Percentiles rank a stretch among this genome's conserved stretches.
These are phyloP conservation scores for Triplophysa yarkandensis DNA, from an alignment of 2,797 vertebrate genomes.

Conservation along the genomic window DNA sequence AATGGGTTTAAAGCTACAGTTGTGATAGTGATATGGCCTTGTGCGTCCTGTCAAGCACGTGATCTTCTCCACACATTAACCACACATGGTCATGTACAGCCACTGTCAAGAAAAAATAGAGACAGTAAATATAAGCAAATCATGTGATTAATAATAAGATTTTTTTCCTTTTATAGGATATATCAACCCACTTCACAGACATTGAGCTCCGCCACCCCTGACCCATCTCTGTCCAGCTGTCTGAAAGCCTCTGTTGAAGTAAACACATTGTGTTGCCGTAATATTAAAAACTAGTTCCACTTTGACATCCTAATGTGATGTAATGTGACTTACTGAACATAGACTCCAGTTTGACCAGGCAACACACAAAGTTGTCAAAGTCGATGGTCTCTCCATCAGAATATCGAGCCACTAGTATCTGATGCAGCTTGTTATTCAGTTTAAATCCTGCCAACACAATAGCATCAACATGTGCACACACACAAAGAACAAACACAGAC, in stretches of 20 bases:
- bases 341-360: constrained; percentile 87
- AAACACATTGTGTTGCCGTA: not conserved
- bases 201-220: constrained; percentile 74
- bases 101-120: constrained; percentile 57
- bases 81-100: constrained; percentile 71
- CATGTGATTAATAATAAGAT: not conserved
- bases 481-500: not conserved
- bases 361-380: constrained; percentile 91
- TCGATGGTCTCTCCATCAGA: constrained; percentile 80
- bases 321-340: constrained; percentile 85
- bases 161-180: not conserved
- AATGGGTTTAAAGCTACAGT: constrained; percentile 13
- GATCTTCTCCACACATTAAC: constrained; percentile 55
- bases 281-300: not conserved
- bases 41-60: not conserved
- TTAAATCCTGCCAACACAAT: constrained; percentile 79
- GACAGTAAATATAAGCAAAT: not conserved
- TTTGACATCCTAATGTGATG: not conserved
- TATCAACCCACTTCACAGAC: constrained; percentile 75
- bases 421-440: constrained; percentile 85
- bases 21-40: not conserved
- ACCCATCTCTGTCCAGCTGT: constrained; percentile 75
- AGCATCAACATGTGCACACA: not conserved
- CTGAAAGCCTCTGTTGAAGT: constrained; percentile 75
- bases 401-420: constrained; percentile 88